These are phyloP conservation scores for Myoxocephalus aenaeus DNA, from an alignment of 2,797 vertebrate genomes.

Conservation along the genomic window DNA sequence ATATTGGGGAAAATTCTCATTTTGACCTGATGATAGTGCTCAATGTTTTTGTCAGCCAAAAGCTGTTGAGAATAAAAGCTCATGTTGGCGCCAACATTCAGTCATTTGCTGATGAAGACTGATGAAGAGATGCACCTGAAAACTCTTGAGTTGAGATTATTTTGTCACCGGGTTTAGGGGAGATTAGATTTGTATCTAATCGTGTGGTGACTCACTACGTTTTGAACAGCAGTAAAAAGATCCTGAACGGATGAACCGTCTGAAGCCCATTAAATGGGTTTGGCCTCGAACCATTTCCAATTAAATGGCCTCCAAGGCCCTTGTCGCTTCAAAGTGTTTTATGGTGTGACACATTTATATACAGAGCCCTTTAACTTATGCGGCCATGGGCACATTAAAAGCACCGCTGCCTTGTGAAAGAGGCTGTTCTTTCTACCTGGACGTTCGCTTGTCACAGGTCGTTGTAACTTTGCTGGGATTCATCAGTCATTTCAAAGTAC, in stretches of 20 bases:
- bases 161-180: neutral
- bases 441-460: neutral
- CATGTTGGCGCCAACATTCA: too few relatives aligned
- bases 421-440: neutral
- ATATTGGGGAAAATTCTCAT: neutral
- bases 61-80: neutral
- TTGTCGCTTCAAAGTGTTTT: neutral
- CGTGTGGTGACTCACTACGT: neutral
- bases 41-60: neutral
- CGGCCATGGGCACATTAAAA: conserved; percentile 8
- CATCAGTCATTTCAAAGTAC: neutral
- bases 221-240: neutral
- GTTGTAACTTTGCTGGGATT: neutral
- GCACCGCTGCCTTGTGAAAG: neutral
- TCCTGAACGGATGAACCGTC: neutral
- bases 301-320: conserved; percentile 10
- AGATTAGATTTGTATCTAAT: neutral
- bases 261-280: conserved; percentile 4
- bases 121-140: neutral
- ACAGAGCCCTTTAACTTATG: conserved; percentile 13
- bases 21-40: neutral
- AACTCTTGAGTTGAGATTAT: neutral
- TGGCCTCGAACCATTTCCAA: neutral
- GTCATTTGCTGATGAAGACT: neutral
- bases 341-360: conserved; percentile 8